Evolutionary conservation across 2,113 vertebrate species (phyloP).

Genomic region (Catagonus wagneri): DNA sequence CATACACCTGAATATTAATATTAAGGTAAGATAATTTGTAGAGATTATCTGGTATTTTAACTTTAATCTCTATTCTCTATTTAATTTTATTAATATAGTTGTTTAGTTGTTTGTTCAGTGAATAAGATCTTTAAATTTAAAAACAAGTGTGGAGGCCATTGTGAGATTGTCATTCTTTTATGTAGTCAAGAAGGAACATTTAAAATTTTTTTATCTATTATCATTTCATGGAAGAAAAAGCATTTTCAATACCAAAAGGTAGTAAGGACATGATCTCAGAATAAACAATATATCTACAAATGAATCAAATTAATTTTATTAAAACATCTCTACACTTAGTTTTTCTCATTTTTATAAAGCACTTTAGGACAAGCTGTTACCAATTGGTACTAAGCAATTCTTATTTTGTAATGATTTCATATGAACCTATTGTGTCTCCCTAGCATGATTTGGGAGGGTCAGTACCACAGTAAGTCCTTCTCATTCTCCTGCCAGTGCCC

Average conservation of each 20-base stretch:
- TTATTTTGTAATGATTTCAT: not conserved
- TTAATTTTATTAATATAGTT: not conserved
- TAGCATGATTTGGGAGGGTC: not conserved
- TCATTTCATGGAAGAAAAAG: not conserved
- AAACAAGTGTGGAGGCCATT: not conserved
- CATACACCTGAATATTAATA: not conserved
- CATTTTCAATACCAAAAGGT: conserved; percentile 7
- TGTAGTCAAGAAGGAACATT: not conserved
- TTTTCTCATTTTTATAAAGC: conserved; percentile 30
- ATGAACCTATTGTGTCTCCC: not conserved
- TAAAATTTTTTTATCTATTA: conserved; percentile 19
- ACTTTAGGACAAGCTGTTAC: not conserved
- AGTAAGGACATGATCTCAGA: not conserved
- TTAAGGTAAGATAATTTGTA: not conserved
- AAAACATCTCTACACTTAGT: not conserved
- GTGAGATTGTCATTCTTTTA: not conserved
- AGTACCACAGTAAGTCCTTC: not conserved
- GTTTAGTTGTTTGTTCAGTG: not conserved
- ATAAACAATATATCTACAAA: not conserved
- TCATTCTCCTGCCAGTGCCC: not conserved
- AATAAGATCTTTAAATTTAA: not conserved
- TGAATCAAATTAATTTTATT: not conserved
- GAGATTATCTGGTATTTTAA: conserved; percentile 25
- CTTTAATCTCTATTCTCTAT: not conserved
- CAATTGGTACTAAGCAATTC: not conserved